Evolutionary conservation across 2,113 vertebrate genomes (phyloP).

Genomic region (Oophaga pumilio): DNA sequence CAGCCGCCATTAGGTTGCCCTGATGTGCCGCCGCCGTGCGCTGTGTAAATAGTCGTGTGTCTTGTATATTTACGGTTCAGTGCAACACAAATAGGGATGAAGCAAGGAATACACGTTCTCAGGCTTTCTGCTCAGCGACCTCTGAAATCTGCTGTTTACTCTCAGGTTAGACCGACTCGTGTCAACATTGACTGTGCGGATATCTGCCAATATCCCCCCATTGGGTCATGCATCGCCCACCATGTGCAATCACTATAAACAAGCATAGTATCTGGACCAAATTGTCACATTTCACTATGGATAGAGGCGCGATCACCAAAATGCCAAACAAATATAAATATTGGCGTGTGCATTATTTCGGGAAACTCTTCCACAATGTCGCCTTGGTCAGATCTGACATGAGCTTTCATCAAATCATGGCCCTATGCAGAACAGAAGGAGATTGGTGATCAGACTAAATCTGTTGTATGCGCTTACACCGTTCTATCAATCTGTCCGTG

Average conservation of each 20-base stretch:
- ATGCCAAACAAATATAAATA: no score
- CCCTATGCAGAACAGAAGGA: no score
- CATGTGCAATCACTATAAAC: not conserved
- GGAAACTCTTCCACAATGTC: no score
- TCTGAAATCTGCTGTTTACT: slow-evolving; percentile 9
- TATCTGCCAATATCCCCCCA: not conserved
- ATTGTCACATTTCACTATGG: no score
- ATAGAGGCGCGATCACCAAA: no score
- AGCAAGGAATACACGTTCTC: not conserved
- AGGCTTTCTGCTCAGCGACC: slow-evolving; percentile 4
- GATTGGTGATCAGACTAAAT: no score
- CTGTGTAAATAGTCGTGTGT: slow-evolving; percentile 16
- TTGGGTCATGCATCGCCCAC: not conserved
- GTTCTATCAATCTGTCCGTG: no score
- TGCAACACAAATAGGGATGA: not conserved
- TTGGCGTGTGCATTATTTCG: no score
- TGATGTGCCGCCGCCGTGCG: not conserved
- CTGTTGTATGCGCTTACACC: no score
- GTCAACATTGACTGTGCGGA: not conserved
- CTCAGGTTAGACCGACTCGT: not conserved
- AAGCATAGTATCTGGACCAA: not conserved
- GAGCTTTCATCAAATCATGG: no score
- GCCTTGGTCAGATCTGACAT: no score
- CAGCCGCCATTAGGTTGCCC: not conserved
- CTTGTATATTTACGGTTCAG: not conserved